These are phyloP conservation scores for Zootoca vivipara DNA, from an alignment of 2,113 vertebrate genomes.

Conservation along the genomic window DNA sequence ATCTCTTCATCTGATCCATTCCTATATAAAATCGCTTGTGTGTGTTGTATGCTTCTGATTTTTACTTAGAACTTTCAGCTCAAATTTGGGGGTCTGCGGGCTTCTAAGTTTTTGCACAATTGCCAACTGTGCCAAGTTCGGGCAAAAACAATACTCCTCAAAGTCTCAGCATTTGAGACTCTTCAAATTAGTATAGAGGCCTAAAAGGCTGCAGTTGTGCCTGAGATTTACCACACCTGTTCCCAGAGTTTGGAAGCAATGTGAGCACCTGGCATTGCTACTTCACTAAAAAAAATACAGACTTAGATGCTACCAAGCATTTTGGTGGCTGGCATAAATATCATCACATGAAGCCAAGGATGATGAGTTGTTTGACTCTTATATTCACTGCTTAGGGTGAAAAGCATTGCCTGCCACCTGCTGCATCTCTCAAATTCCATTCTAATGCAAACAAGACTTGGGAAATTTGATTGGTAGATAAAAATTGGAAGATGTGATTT, in stretches of 20 bases:
- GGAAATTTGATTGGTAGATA: not conserved
- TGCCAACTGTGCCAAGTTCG: too few species aligned
- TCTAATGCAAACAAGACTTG: not conserved
- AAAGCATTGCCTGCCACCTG: not conserved
- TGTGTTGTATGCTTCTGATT: not conserved
- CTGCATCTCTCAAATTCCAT: not conserved
- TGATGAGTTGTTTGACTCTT: not conserved
- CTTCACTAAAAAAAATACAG: not conserved
- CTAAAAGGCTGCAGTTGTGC: too few species aligned
- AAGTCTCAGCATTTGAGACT: not conserved
- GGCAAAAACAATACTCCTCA: not conserved
- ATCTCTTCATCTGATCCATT: not conserved
- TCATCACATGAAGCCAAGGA: not conserved
- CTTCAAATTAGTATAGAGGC: not conserved
- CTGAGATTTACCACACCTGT: not conserved
- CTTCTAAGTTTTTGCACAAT: not conserved
- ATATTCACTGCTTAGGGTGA: constrained; percentile 26
- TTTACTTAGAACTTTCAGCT: not conserved
- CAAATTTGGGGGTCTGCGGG: not conserved
- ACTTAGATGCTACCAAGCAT: not conserved
- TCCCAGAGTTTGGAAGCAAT: not conserved
- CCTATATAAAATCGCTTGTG: not conserved
- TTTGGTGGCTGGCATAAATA: not conserved
- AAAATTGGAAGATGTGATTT: constrained; percentile 19
- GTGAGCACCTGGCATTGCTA: not conserved